Evolutionary conservation across 1,140 invertebrate genomes (phyloP).

Genomic region (Galendromus occidentalis): DNA sequence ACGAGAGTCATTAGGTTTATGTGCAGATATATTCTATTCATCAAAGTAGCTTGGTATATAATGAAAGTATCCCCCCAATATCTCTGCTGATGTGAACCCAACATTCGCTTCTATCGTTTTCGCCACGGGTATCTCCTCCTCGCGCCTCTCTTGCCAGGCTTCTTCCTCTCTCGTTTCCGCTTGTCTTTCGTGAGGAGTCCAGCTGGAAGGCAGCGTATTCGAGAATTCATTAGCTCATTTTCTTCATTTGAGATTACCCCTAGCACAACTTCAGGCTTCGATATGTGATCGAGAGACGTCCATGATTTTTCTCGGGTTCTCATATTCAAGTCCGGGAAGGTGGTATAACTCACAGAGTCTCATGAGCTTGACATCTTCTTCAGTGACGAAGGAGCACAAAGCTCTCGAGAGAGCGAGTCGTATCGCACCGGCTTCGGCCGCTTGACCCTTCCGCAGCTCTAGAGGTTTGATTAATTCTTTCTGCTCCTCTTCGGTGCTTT

Average conservation of each 20-base stretch:
- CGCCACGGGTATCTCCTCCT: constrained; percentile 77
- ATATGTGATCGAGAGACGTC: too few relatives aligned
- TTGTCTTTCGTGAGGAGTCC: constrained; percentile 66
- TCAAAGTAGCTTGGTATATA: too few relatives aligned
- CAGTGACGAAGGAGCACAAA: constrained; percentile 56
- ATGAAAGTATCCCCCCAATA: constrained; percentile 9
- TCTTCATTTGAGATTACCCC: too few relatives aligned
- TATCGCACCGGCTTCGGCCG: constrained; percentile 59
- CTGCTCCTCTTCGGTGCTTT: constrained; percentile 21
- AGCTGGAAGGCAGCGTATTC: constrained; percentile 36
- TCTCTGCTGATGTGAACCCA: not conserved
- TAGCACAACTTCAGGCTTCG: too few relatives aligned
- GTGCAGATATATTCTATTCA: too few relatives aligned
- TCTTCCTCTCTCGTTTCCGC: constrained; percentile 66
- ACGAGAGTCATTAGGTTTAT: too few relatives aligned
- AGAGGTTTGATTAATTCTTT: constrained; percentile 27
- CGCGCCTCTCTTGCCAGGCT: constrained; percentile 72
- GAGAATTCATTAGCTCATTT: too few relatives aligned
- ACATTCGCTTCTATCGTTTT: constrained; percentile 9
- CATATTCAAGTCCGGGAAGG: not conserved
- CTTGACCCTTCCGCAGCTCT: constrained; percentile 40
- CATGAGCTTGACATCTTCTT: constrained; percentile 56
- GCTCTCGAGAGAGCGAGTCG: constrained; percentile 58
- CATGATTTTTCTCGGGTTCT: too few relatives aligned
- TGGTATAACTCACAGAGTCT: constrained; percentile 42